phyloP scores from a whole-genome alignment of 2,113 vertebrate species.

The Verasper variegatus region DNA sequence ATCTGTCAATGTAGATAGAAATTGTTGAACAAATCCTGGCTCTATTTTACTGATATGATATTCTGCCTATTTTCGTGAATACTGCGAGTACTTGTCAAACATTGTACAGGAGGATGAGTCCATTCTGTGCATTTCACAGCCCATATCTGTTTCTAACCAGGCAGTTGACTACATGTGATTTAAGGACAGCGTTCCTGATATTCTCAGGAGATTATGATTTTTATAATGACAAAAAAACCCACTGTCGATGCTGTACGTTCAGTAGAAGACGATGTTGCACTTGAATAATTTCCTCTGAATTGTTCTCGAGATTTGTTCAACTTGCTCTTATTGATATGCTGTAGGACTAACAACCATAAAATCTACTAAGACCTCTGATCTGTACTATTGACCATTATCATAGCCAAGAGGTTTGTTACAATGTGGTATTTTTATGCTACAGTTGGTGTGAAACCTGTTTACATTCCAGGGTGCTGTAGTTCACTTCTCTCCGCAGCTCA shows the following conservation, averaged over 20 bases:
- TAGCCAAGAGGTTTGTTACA: constrained; percentile 76
- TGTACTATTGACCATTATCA: constrained; percentile 81
- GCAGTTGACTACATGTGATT: constrained; percentile 42
- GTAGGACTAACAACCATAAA: constrained; percentile 75
- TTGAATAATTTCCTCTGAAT: constrained; percentile 66
- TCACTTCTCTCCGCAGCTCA: constrained; percentile 74
- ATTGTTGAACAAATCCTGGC: constrained; percentile 10
- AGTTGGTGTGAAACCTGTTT: constrained; percentile 79
- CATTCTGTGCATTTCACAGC: constrained; percentile 54
- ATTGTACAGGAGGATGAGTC: constrained; percentile 46
- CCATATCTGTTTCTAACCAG: constrained; percentile 49
- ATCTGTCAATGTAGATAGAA: constrained; percentile 12
- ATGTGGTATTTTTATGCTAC: constrained; percentile 76
- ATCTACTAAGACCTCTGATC: constrained; percentile 79
- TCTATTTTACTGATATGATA: constrained; percentile 41
- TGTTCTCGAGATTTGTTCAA: constrained; percentile 71
- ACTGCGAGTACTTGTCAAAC: constrained; percentile 19
- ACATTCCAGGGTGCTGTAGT: constrained; percentile 79
- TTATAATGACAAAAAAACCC: constrained; percentile 50
- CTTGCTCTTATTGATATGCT: constrained; percentile 76
- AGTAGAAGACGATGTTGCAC: constrained; percentile 33
- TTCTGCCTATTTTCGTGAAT: constrained; percentile 24
- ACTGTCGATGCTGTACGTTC: constrained; percentile 31
- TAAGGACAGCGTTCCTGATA: constrained; percentile 36
- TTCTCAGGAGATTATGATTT: constrained; percentile 53